Evolutionary conservation across 1,140 invertebrate species (phyloP), one percentile per base, ranked within the genome.

Genomic region (Eriosoma lanigerum): DNA sequence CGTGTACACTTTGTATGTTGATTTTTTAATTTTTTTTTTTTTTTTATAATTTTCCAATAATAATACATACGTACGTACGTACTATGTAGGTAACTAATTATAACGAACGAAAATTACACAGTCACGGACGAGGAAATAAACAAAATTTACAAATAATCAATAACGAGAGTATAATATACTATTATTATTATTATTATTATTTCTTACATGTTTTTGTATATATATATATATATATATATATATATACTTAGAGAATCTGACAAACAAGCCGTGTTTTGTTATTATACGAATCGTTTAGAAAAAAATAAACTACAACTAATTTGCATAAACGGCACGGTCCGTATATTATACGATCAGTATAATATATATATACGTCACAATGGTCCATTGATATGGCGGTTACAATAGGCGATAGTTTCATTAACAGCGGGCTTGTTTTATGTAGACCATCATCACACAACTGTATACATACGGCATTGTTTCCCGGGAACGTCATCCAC

Each of bases 341-440:
- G 29, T 24, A 68, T 38, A 38, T 38, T 38, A 38, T 68, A 66
- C 64, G 66, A 48, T 48, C 66, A 32, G 38, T 62, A 2, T 38
- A 68, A n/a, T n/a, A n/a, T n/a, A n/a, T n/a, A n/a, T n/a, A n/a
- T n/a, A 70, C 38, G 26, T 72, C 46, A 72, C 68, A 72, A 72
- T 72, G 68, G 38, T 78, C 75, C 75, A 62, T 78, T 78, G 75
- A 78, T 78, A 78, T 48, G 72, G 52, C 38, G 8, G 75, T 56
- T 38, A 78, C 75, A 78, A 78, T 78, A 46, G 75, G 50, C 56
- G 17, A n/a, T n/a, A 60, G 75, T 78, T 78, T 78, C 75, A 78
- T 78, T 78, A 78, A 78, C 75, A 62, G n/a, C n/a, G n/a, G 56
- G 75, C 75, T 78, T 78, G 75, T 78, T 78, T 78, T 78, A 78